Conservation (phyloP, 2,113 vertebrate species). For the Circaetus gallicus region DNA sequence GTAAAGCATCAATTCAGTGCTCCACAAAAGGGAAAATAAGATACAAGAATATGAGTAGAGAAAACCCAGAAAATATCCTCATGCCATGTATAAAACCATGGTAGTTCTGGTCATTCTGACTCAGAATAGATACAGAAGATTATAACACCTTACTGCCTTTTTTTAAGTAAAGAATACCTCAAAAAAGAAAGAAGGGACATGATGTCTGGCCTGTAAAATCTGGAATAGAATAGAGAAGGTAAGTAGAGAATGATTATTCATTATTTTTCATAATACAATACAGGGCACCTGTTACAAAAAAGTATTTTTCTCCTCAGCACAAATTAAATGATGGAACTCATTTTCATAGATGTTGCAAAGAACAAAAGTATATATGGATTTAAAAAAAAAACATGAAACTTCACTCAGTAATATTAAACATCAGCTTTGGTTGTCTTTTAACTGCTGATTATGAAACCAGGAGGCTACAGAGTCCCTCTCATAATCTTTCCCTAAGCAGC, state of each 20-base stretch:
- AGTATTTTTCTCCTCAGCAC: background rate
- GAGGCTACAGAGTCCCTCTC: background rate
- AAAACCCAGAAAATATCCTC: conserved; percentile 1
- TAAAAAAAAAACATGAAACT: background rate
- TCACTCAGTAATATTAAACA: background rate
- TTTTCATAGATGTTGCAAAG: background rate
- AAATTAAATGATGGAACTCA: background rate
- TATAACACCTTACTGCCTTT: background rate
- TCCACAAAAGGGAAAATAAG: conserved; percentile 20
- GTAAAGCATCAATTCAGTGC: background rate
- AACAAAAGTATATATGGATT: background rate
- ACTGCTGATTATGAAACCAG: background rate
- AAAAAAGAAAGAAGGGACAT: background rate
- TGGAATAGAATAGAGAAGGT: background rate
- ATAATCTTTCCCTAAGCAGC: background rate
- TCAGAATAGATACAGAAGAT: conserved; percentile 6
- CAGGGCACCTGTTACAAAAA: background rate
- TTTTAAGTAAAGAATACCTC: background rate
- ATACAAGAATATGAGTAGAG: background rate
- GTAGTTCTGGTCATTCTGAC: background rate
- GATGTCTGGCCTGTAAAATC: background rate
- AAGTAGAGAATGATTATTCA: conserved; percentile 3
- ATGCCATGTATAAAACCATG: background rate
- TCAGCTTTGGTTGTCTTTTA: background rate
- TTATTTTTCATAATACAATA: background rate